Evolutionary conservation across 2,888 invertebrate genomes (phyloP).

Genomic region (Nephrotoma flavescens): DNA sequence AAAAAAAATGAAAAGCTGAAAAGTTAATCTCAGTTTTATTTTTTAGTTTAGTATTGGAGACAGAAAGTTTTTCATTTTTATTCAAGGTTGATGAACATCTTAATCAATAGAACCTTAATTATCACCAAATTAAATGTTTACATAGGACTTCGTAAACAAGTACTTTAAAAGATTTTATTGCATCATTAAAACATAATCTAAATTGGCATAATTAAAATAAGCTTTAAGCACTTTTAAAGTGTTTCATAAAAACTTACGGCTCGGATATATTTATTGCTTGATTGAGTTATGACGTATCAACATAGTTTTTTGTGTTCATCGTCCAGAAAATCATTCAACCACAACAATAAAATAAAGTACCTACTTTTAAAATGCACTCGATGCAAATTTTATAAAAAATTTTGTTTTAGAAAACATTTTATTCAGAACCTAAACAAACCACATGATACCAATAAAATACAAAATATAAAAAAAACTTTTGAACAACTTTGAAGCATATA

Average conservation of each 20-base stretch:
- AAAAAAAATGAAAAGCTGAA: not conserved
- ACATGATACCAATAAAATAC: not conserved
- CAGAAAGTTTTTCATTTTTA: not conserved
- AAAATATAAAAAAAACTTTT: not conserved
- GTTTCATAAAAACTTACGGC: too few relatives aligned
- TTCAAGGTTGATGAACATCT: not conserved
- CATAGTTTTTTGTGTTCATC: not conserved
- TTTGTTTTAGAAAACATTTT: not conserved
- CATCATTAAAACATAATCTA: not conserved
- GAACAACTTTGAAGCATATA: not conserved
- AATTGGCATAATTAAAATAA: not conserved
- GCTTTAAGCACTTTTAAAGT: not conserved
- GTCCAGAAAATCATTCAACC: not conserved
- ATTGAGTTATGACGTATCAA: not conserved
- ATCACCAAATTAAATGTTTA: not conserved
- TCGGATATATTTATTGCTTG: not conserved
- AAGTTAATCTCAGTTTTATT: not conserved
- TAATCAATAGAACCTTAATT: not conserved
- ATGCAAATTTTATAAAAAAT: not conserved
- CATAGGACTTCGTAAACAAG: not conserved
- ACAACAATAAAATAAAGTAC: not conserved
- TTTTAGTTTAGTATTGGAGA: not conserved
- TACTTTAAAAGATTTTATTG: not conserved
- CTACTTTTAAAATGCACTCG: not conserved
- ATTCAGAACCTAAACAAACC: not conserved